These are phyloP conservation scores for Rhincodon typus DNA, from an alignment of 2,797 vertebrate species.

Conservation along the genomic window DNA sequence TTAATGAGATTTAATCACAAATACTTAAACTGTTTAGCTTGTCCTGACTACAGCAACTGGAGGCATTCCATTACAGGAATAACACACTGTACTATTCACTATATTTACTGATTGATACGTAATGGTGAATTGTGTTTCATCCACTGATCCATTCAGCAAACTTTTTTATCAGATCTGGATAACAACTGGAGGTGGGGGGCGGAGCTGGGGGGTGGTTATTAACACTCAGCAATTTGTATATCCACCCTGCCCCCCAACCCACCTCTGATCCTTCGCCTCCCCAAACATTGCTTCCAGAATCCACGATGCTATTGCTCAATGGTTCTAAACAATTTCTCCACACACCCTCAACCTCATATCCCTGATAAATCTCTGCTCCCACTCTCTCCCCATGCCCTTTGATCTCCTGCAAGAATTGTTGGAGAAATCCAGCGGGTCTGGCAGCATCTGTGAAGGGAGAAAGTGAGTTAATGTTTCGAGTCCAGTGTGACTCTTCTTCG, in stretches of 20 bases:
- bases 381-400: no score
- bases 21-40: neutral
- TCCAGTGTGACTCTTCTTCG: no score
- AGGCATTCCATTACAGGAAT: neutral
- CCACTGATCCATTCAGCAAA: neutral
- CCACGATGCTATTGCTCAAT: neutral
- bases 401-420: no score
- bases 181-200: neutral
- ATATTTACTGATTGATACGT: neutral
- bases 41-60: neutral
- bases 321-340: neutral
- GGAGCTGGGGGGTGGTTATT: no score
- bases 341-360: no score
- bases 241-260: neutral
- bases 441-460: no score
- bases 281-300: neutral
- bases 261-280: neutral
- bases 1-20: constrained; percentile 21
- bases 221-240: no score
- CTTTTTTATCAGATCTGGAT: neutral
- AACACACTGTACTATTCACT: neutral
- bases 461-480: no score
- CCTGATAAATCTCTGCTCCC: no score
- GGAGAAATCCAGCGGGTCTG: no score
- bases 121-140: neutral